Base-by-base conservation (phyloP, 2,888 invertebrate species). In the Hydrotaea cyrtoneurina region DNA sequence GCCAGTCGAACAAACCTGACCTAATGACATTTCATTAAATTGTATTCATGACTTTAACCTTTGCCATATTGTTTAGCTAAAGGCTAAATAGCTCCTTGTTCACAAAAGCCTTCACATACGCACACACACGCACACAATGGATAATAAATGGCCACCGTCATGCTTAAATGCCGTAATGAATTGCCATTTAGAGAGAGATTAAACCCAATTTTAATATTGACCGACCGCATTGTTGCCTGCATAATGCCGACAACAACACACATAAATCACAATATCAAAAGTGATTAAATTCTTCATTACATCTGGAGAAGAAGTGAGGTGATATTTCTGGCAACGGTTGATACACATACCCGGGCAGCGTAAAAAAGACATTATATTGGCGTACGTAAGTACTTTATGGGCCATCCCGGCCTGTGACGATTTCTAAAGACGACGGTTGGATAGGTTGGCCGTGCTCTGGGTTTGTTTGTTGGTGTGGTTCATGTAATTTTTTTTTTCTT, bases 221-320 rank as follows among this genome's bases (percentile, higher is more conserved):
- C 46, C 69, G 69, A 43, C 46, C 69, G 43, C 46, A 46, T 69
- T 62, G 62, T 62, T 62, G 26, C 62, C 62, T 62, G 62, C 43
- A 43, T 39, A 69, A 43, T 23, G 43, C 21, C 21, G 31, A 31
- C 31, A 31, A 4, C 31, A 31, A 4, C 15, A 19, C 23, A 23
- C 69, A 69, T 69, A 69, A 69, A 69, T 69, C 69, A 69, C 43
- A 69, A 69, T 46, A 69, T 69, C 69, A 43, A 69, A 69, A 69
- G 46, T 69, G 69, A 69, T 69, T 69, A 69, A 69, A 46, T 69
- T 69, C 39, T 23, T 69, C 69, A 69, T 69, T 69, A 69, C 69
- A 43, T 21, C 39, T 19, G 43, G 17, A n/a, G 57, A 23, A 31
- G 31, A n/a, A n/a, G 59, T 13, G 66, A 39, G 43, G 69, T 39